These are phyloP conservation scores for Muntiacus reevesi DNA, from an alignment of 2,113 vertebrate species.

Conservation along the genomic window DNA sequence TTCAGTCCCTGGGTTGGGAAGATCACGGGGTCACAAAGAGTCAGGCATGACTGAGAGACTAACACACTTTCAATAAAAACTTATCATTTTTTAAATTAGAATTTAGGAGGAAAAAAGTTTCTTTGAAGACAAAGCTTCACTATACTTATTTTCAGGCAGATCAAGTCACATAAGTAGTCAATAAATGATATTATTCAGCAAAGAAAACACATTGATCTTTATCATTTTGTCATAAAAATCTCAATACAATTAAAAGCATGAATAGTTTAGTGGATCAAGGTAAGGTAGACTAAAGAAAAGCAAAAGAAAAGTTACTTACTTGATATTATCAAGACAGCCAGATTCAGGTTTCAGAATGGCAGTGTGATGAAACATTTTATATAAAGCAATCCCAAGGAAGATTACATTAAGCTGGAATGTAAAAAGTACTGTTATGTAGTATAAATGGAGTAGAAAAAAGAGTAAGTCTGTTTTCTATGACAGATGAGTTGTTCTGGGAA, in stretches of 20 bases:
- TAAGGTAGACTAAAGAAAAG: background rate
- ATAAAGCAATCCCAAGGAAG: conserved; percentile 98
- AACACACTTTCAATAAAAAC: background rate
- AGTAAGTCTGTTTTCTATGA: conserved; percentile 42
- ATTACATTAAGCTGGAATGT: conserved; percentile 96
- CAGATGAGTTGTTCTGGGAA: conserved; percentile 56
- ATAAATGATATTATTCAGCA: background rate
- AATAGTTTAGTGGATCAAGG: background rate
- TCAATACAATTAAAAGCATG: background rate
- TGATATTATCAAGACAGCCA: conserved; percentile 99
- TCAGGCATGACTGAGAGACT: background rate
- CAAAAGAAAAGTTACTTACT: conserved; percentile 87
- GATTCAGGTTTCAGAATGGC: conserved; percentile 98
- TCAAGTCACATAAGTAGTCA: conserved; percentile 29
- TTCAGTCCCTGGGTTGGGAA: background rate
- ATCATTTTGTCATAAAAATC: conserved; percentile 6
- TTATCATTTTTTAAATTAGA: background rate
- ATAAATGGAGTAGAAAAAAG: conserved; percentile 18
- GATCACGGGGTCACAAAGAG: background rate
- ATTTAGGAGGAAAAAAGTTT: background rate
- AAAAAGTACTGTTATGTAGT: conserved; percentile 59
- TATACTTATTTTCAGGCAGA: background rate
- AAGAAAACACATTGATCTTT: background rate
- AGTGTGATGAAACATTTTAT: conserved; percentile 99
- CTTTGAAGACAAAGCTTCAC: background rate